These are phyloP conservation scores for Ectemnius continuus DNA, from an alignment of 2,888 invertebrate species.

Conservation along the genomic window DNA sequence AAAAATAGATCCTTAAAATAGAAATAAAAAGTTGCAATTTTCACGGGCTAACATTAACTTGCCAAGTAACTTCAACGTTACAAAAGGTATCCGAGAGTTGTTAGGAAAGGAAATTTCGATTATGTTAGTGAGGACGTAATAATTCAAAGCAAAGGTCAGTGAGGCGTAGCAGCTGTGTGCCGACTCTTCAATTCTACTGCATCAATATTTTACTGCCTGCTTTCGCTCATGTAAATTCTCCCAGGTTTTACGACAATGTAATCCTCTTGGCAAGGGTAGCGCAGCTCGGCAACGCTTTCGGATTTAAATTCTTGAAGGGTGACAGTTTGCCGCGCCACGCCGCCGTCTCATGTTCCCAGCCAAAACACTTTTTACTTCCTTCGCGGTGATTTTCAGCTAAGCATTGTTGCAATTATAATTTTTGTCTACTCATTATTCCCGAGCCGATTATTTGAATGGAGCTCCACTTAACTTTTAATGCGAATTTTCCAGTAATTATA, in stretches of 20 bases:
- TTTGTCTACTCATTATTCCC: not conserved
- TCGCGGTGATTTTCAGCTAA: too few relatives aligned
- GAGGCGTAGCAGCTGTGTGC: slow-evolving; percentile 35
- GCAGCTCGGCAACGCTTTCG: slow-evolving; percentile 50
- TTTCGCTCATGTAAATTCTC: slow-evolving; percentile 73
- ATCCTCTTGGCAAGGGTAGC: slow-evolving; percentile 64
- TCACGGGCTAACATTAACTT: too few relatives aligned
- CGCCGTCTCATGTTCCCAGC: not conserved
- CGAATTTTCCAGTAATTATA: too few relatives aligned
- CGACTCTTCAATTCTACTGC: slow-evolving; percentile 64
- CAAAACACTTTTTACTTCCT: too few relatives aligned
- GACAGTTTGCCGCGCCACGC: slow-evolving; percentile 47
- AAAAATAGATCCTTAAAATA: too few relatives aligned
- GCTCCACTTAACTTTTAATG: too few relatives aligned
- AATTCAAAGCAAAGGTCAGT: slow-evolving; percentile 45
- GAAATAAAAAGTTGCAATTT: too few relatives aligned
- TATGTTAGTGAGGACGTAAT: not conserved
- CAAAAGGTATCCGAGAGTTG: too few relatives aligned
- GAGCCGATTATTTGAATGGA: too few relatives aligned
- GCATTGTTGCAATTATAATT: slow-evolving; percentile 9
- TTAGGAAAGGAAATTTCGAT: too few relatives aligned
- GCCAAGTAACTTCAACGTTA: too few relatives aligned
- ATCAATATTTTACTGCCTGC: slow-evolving; percentile 73
- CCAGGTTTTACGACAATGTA: slow-evolving; percentile 74
- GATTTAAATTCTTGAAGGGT: slow-evolving; percentile 30